Evolutionary conservation across 2,888 invertebrate species (phyloP).

Genomic region (Clostera curtula): DNA sequence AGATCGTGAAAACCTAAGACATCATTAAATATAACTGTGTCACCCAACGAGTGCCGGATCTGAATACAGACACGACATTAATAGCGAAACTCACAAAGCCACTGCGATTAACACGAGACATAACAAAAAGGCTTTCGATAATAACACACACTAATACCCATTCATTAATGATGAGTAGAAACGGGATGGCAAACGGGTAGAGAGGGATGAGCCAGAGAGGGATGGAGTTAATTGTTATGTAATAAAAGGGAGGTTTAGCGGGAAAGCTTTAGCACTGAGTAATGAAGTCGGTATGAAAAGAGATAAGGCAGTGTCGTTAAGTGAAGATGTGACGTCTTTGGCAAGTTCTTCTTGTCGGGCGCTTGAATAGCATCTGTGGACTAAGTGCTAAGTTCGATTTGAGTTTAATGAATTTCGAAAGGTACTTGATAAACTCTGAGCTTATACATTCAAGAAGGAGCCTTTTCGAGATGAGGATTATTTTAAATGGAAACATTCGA

Average conservation of each 20-base stretch:
- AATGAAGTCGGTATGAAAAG: constrained; percentile 25
- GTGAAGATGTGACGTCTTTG: constrained; percentile 9
- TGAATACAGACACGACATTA: constrained; percentile 11
- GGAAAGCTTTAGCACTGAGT: constrained; percentile 22
- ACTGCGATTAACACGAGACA: constrained; percentile 21
- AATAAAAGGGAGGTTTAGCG: constrained; percentile 32
- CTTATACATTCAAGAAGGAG: no score
- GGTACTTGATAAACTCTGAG: not conserved
- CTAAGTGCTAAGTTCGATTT: constrained; percentile 4
- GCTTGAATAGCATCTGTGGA: constrained; percentile 9
- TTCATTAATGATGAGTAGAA: constrained; percentile 31
- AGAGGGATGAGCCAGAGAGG: constrained; percentile 8
- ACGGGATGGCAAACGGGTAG: constrained; percentile 10
- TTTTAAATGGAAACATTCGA: no score
- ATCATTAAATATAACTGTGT: no score
- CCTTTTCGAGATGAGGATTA: no score
- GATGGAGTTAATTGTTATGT: constrained; percentile 29
- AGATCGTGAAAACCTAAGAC: no score
- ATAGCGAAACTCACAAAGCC: constrained; percentile 20
- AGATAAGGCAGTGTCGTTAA: constrained; percentile 13
- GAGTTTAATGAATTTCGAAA: not conserved
- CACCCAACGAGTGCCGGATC: constrained; percentile 17
- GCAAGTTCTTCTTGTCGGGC: constrained; percentile 6
- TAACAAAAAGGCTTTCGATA: constrained; percentile 32
- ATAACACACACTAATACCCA: constrained; percentile 35